Evolutionary conservation across 2,797 vertebrate genomes (phyloP), one percentile per base, ranked within the genome.

Genomic region (Bucorvus abyssinicus): DNA sequence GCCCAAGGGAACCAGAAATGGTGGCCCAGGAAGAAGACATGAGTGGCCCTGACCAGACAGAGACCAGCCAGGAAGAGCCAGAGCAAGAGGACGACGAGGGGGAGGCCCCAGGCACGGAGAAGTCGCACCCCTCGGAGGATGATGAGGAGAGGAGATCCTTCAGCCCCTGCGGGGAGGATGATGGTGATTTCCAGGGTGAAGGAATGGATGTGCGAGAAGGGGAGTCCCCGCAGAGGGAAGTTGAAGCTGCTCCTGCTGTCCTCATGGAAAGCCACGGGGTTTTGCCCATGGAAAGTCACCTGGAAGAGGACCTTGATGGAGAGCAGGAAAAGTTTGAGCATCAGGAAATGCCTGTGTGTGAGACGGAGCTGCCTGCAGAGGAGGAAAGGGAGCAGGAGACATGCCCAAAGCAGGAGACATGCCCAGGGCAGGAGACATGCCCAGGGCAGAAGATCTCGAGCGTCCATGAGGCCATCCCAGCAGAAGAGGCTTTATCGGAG

Each of bases 291-390:
- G 18, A 84, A 61, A 57, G 40, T 40, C 47, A 44, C 27, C 79
- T 44, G 32, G 74, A 75, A 13, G 52, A 87, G 26, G 80, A 86
- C 2, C 45, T 10, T 32, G 74, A 32, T 15, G 36, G 29, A 52
- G 92, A 86, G 49, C 61, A 65, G 47, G 75, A 85, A n/a, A 45
- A 23, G 8, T 8, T 10, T 17, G 89, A 88, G 80, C 77, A 44
- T 18, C 29, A 0, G 60, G 36, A 84, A 50, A 59, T 7, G 11
- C 24, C 22, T 0, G 0, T 4, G 14, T 38, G n/a, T 0, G 44
- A 76, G 74, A 9, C 0, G 1, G 79, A 63, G 15, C 44, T 27
- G 38, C 12, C n/a, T 82, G 69, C 59, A 18, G 84, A 27, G n/a
- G 7, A 78, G 57, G 69, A 75, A 32, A 59, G 34, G 3, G 36